Percentiles rank a stretch among this genome's conserved stretches.
These are phyloP conservation scores for Rotaria sp. DNA, from an alignment of 2,888 invertebrate species.

Conservation along the genomic window DNA sequence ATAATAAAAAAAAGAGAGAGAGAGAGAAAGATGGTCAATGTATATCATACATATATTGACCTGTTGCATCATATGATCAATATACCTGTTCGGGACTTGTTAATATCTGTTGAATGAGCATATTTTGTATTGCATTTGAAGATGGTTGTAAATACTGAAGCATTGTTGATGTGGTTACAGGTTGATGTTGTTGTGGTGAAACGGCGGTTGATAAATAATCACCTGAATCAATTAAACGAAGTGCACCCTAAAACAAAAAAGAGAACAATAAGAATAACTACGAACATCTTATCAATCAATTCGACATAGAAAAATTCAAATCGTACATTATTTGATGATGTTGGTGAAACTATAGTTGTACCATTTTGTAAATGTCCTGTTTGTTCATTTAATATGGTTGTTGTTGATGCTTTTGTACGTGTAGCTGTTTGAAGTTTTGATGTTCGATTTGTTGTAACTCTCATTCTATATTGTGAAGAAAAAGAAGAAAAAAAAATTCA, in stretches of 20 bases:
- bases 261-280: neutral
- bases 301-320: neutral
- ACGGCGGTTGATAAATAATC: constrained; percentile 7
- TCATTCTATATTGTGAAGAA: constrained; percentile 13
- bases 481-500: neutral
- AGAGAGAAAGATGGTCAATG: neutral
- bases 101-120: constrained; percentile 29
- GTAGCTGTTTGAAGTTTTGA: constrained; percentile 20
- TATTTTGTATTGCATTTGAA: constrained; percentile 16
- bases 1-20: too few relatives aligned
- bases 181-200: neutral
- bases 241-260: neutral
- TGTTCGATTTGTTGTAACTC: constrained; percentile 25
- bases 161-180: neutral
- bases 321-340: neutral
- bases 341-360: neutral
- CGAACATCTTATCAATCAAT: neutral
- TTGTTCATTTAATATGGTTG: neutral
- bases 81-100: constrained; percentile 27
- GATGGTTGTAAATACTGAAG: neutral
- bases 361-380: constrained; percentile 4
- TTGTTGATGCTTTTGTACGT: constrained; percentile 2
- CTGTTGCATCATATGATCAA: constrained; percentile 22
- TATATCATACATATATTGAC: neutral
- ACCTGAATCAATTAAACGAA: constrained; percentile 23